Evolutionary conservation across 2,113 vertebrate species (phyloP), one percentile per base, ranked within the genome.

Genomic region (Eudyptes chrysolophus): DNA sequence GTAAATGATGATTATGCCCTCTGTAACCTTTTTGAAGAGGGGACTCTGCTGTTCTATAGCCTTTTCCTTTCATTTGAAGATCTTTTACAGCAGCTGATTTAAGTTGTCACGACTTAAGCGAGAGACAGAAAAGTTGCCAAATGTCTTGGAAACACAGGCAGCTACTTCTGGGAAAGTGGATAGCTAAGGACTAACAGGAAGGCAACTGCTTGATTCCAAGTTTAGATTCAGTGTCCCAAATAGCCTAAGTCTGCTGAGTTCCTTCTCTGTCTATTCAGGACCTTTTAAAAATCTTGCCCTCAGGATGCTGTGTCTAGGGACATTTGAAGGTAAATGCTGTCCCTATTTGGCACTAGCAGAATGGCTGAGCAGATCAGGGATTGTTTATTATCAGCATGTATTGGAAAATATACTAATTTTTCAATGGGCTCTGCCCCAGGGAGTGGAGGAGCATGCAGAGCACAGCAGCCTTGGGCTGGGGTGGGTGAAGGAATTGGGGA

Each of bases 111-210:
- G 27, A 64, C 0, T 15, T 71, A 68, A 95, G 61, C 6, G 1
- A 51, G 77, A 95, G 46, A 54, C 26, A 68, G 85, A 90, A 62
- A 75, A 87, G 48, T 89, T 95, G 88, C 84, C 94, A 96, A 60
- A 69, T 69, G 34, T 82, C 80, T 96, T 95, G 77, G 88, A 95
- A 94, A 72, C 61, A 52, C 57, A 87, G 61, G 61, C 80, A 82
- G 74, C 65, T 86, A 46, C 81, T 97, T 96, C 69, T 94, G 93
- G 83, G 91, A 90, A 96, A 84, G 84, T 0, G 27, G 40, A 79
- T 65, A 62, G 85, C 82, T 90, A 55, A 88, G 38, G 76, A 38
- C 92, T 94, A 92, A 92, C 83, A 92, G 88, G 83, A 95, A 95
- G 76, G 92, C 9, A 6, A 77, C 80, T 87, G 57, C 52, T 54